phyloP scores from a whole-genome alignment of 2,888 invertebrate genomes.

The Zele albiditarsus region DNA sequence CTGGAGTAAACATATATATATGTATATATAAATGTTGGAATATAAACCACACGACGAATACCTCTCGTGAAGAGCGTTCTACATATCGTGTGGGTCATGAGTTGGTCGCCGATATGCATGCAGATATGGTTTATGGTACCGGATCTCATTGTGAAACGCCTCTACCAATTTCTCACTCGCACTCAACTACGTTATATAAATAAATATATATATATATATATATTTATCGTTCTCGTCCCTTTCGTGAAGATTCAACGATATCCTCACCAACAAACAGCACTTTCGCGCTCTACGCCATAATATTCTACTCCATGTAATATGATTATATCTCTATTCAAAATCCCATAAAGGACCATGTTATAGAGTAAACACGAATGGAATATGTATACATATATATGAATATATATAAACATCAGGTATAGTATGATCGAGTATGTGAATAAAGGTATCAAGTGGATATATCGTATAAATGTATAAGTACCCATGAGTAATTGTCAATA shows the following conservation, averaged over 20 bases:
- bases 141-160: constrained; percentile 62
- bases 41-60: not conserved
- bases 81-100: constrained; percentile 50
- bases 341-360: constrained; percentile 49
- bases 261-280: constrained; percentile 48
- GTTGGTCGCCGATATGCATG: constrained; percentile 52
- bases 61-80: constrained; percentile 51
- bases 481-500: not conserved
- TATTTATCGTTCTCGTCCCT: constrained; percentile 20
- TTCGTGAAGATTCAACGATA: constrained; percentile 47
- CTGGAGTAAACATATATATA: not conserved
- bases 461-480: constrained; percentile 18
- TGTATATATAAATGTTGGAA: not conserved
- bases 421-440: constrained; percentile 13
- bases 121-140: constrained; percentile 70
- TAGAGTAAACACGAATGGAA: not conserved
- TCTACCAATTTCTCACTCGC: constrained; percentile 43
- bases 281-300: constrained; percentile 61
- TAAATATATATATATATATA: too few species aligned
- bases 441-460: constrained; percentile 7
- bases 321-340: constrained; percentile 62
- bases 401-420: not conserved
- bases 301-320: constrained; percentile 70
- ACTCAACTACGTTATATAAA: constrained; percentile 26
- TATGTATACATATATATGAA: too few species aligned